Conservation (phyloP, 2,888 invertebrate species). For the Hyles lineata region DNA sequence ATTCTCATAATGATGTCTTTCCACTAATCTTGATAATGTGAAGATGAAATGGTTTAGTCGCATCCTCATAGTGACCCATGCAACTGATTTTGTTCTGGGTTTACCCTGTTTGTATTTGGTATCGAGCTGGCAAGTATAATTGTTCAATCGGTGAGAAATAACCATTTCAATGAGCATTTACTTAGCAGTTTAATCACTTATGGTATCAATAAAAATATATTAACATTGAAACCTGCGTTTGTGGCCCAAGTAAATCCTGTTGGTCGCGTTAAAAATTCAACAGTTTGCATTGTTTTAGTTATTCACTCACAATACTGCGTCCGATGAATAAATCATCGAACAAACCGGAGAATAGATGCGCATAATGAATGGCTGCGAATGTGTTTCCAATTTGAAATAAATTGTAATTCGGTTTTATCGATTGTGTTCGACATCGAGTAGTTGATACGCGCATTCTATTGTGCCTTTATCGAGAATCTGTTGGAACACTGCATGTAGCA, state of each 20-base stretch:
- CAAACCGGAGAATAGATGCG: conserved; percentile 57
- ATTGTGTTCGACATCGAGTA: not conserved
- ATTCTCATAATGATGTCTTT: too few relatives aligned
- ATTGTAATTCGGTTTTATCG: conserved; percentile 38
- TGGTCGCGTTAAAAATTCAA: conserved; percentile 39
- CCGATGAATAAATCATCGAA: conserved; percentile 63
- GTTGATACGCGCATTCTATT: conserved; percentile 18
- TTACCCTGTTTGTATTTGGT: too few relatives aligned
- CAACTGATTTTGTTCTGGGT: too few relatives aligned
- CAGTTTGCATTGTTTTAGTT: conserved; percentile 30
- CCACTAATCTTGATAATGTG: too few relatives aligned
- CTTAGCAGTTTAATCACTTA: too few relatives aligned
- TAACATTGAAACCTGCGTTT: not conserved
- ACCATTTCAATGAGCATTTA: too few relatives aligned
- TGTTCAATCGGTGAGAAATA: too few relatives aligned
- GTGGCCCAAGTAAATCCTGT: conserved; percentile 30
- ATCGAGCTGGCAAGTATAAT: too few relatives aligned
- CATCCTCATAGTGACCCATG: too few relatives aligned
- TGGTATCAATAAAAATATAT: not conserved
- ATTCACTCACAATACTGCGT: conserved; percentile 49
- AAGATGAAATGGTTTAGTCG: too few relatives aligned
- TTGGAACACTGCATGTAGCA: too few relatives aligned
- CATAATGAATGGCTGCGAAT: conserved; percentile 54
- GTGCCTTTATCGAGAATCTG: too few relatives aligned
- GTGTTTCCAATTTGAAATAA: conserved; percentile 52